phyloP scores from a whole-genome alignment of 2,113 vertebrate species.

The Cochlearius cochlearius region DNA sequence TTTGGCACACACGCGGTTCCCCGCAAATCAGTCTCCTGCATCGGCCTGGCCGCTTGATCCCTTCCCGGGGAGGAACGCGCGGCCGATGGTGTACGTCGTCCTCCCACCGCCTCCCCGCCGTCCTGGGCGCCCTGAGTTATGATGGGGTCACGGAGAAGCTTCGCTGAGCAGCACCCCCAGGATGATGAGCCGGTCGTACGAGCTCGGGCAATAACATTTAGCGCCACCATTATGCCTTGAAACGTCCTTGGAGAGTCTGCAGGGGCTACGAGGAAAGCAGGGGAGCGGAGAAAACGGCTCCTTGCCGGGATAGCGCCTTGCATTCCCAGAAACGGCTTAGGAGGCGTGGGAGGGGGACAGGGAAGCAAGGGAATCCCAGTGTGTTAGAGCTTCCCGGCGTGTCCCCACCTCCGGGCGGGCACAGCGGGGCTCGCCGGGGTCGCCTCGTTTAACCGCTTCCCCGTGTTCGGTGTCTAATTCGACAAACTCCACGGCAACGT shows the following conservation, averaged over 20 bases:
- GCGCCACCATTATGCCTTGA: neutral
- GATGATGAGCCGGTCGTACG: accelerated
- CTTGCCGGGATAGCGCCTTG: neutral
- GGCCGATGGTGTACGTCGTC: neutral
- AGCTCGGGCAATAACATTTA: neutral
- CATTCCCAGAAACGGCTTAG: neutral
- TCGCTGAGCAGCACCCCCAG: neutral
- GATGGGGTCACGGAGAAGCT: neutral
- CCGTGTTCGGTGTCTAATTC: slow-evolving; percentile 47
- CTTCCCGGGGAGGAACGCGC: neutral
- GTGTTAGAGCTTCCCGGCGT: neutral
- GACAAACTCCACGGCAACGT: slow-evolving; percentile 61
- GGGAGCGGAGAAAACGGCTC: neutral
- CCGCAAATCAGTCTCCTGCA: neutral
- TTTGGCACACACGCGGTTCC: neutral
- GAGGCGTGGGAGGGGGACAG: accelerated
- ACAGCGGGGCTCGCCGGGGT: neutral
- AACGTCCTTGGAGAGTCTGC: neutral
- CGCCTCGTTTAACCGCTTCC: neutral
- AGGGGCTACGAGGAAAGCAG: neutral
- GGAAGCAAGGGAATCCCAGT: neutral
- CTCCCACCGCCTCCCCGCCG: accelerated
- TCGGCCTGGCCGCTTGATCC: neutral
- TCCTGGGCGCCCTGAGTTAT: neutral
- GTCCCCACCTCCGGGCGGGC: neutral